Evolutionary conservation across 2,888 invertebrate genomes (phyloP).

Genomic region (Diaprepes abbreviatus): DNA sequence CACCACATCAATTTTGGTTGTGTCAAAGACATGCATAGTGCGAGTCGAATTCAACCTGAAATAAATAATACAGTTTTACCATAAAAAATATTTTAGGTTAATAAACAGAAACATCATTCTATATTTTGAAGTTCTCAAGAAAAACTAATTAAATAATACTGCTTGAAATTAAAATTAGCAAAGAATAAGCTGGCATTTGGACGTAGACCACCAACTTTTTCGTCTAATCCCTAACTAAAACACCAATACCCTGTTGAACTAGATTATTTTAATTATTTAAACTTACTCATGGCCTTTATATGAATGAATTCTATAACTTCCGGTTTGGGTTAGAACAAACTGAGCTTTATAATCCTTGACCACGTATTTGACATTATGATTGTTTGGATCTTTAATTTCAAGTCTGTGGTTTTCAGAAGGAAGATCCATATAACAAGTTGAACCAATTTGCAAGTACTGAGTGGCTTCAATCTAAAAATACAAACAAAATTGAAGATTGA

Average conservation of each 20-base stretch:
- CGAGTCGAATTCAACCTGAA: conserved; percentile 61
- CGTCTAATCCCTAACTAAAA: no score
- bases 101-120: no score
- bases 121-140: no score
- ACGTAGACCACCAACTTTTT: no score
- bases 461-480: conserved; percentile 72
- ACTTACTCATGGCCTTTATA: conserved; percentile 57
- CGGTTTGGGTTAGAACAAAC: conserved; percentile 73
- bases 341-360: conserved; percentile 65
- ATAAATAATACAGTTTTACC: no score
- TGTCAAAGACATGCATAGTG: conserved; percentile 81
- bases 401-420: conserved; percentile 75
- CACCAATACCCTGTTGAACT: no score
- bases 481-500: no score
- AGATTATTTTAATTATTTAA: neutral
- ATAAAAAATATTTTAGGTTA: no score
- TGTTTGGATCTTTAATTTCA: conserved; percentile 77
- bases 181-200: no score
- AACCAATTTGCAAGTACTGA: conserved; percentile 80
- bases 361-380: conserved; percentile 68
- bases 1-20: conserved; percentile 68
- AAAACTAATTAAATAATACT: no score
- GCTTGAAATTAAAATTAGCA: neutral
- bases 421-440: conserved; percentile 71
- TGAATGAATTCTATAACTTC: conserved; percentile 63